Conservation (phyloP, 2,888 invertebrate genomes). For the Philaethria dido region DNA sequence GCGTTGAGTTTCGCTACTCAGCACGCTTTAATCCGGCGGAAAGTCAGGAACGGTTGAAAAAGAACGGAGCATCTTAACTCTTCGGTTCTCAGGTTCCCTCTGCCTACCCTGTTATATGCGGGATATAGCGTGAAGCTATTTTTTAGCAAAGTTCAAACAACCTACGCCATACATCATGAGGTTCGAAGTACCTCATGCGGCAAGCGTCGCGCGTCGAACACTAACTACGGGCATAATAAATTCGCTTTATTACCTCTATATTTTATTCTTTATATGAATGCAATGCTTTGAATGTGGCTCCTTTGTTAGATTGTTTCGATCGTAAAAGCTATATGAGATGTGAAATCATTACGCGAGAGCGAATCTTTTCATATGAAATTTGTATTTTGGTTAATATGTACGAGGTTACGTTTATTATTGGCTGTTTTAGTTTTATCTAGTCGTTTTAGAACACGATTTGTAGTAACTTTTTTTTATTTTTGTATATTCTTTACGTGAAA, state of each 20-base stretch:
- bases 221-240: constrained; percentile 43
- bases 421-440: neutral
- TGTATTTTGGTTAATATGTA: neutral
- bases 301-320: constrained; percentile 33
- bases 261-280: constrained; percentile 35
- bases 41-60: too few relatives aligned
- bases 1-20: too few relatives aligned
- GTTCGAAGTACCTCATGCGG: neutral
- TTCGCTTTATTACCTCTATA: constrained; percentile 40
- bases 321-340: constrained; percentile 25
- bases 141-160: too few relatives aligned
- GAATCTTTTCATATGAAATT: constrained; percentile 8
- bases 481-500: neutral
- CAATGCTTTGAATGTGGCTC: constrained; percentile 26
- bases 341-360: constrained; percentile 21
- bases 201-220: constrained; percentile 23
- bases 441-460: neutral
- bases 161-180: constrained; percentile 36
- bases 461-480: neutral
- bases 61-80: too few relatives aligned
- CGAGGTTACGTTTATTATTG: neutral
- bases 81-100: too few relatives aligned
- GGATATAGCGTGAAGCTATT: too few relatives aligned
- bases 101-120: too few relatives aligned
- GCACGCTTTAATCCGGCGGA: too few relatives aligned